These are phyloP conservation scores for Todus mexicanus DNA, from an alignment of 2,797 vertebrate genomes.

Conservation along the genomic window DNA sequence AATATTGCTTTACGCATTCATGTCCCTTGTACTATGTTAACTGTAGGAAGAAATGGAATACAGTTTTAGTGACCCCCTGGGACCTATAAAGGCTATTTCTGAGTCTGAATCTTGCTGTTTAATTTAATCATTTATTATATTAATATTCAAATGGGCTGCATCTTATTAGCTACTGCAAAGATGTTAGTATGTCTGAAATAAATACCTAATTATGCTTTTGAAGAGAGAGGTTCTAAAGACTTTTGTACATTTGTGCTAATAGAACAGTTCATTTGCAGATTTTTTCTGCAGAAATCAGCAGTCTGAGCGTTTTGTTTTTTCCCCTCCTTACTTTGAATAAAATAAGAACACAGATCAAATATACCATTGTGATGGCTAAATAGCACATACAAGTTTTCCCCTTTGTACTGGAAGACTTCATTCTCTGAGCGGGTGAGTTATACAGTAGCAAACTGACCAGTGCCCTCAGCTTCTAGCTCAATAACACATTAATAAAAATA, in stretches of 20 bases:
- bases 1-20: slow-evolving; percentile 79
- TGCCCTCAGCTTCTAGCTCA: slow-evolving; percentile 49
- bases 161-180: slow-evolving; percentile 86
- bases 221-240: slow-evolving; percentile 81
- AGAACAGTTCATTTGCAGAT: slow-evolving; percentile 80
- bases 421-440: slow-evolving; percentile 21
- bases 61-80: slow-evolving; percentile 83
- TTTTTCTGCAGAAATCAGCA: slow-evolving; percentile 79
- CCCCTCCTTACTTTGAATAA: slow-evolving; percentile 62
- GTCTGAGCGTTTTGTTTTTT: slow-evolving; percentile 57
- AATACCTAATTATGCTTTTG: slow-evolving; percentile 84
- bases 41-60: slow-evolving; percentile 81
- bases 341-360: slow-evolving; percentile 69
- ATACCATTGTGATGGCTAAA: slow-evolving; percentile 41
- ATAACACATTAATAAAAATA: slow-evolving; percentile 74
- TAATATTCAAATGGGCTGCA: slow-evolving; percentile 86
- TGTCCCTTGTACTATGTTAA: slow-evolving; percentile 79
- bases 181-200: slow-evolving; percentile 83
- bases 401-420: slow-evolving; percentile 7
- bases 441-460: slow-evolving; percentile 62
- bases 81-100: slow-evolving; percentile 85
- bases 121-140: slow-evolving; percentile 89
- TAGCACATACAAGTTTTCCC: not conserved
- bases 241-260: slow-evolving; percentile 79
- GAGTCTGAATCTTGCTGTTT: slow-evolving; percentile 87